Evolutionary conservation across 2,113 vertebrate species (phyloP), one percentile per base, ranked within the genome.

Genomic region (Misgurnus mizolepis): DNA sequence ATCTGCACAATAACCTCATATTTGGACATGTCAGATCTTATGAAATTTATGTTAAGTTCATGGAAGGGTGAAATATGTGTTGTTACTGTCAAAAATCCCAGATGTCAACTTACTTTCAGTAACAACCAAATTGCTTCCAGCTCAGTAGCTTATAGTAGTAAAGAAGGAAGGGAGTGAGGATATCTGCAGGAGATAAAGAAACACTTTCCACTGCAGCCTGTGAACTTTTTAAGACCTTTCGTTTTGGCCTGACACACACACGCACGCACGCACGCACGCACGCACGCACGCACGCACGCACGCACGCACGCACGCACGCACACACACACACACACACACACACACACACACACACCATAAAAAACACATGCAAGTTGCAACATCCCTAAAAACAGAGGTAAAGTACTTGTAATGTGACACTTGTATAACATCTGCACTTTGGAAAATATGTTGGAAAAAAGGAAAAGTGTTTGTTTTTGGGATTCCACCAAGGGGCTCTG

Each of bases 191-290:
- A 78, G 22, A 82, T 50, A 43, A 40, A 71, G 80, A 78, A n/a
- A 64, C 41, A 60, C 45, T 66, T 72, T 82, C 61, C 47, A 87
- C 85, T 82, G 76, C 72, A 45, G 80, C 49, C 84, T 81, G 79
- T 84, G 85, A 88, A 87, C 86, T 22, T 81, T 73, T 84, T 76
- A 55, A 72, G 74, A 76, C 74, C 74, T 66, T 6, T 66, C n/a
- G 6, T 39, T 64, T 53, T 65, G 22, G 74, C 15, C 74, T 34
- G 22, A 65, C 39, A 80, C 55, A 39, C 22, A 55, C 60, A 67
- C 69, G 50, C 45, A 56, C 18, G 78, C 72, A 43, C 58, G 34
- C 67, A 60, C 22, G 22, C 22, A 1, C 22, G 22, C 22, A 22
- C 22, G 22, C 76, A 68, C 69, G 50, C 45, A 56, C 18, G 78